Evolutionary conservation across 2,797 vertebrate species (phyloP).

Genomic region (Bothrops alternatus): DNA sequence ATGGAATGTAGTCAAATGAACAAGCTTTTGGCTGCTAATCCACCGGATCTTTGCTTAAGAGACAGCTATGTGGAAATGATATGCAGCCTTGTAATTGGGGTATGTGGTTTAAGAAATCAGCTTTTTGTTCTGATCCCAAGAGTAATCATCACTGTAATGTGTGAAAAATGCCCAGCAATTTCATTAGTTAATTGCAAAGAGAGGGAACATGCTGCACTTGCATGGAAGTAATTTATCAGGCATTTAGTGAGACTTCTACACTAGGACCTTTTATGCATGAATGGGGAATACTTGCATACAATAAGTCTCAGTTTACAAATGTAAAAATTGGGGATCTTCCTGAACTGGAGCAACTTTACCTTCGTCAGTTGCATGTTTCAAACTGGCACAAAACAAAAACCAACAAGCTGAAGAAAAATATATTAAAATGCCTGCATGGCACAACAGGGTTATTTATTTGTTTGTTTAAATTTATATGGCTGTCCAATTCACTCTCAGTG

Average conservation of each 20-base stretch:
- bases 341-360: background rate
- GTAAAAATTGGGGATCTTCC: background rate
- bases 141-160: background rate
- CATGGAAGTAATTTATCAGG: background rate
- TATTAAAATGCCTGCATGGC: background rate
- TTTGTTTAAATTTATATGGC: background rate
- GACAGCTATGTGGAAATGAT: background rate
- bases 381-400: background rate
- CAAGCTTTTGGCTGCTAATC: constrained; percentile 7
- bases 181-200: background rate
- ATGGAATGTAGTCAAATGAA: constrained; percentile 14
- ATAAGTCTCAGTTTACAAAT: background rate
- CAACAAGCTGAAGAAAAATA: background rate
- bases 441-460: background rate
- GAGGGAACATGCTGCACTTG: background rate
- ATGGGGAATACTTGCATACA: background rate
- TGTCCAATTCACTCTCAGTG: background rate
- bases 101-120: background rate
- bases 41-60: background rate
- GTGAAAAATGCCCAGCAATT: background rate
- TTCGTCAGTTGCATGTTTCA: background rate
- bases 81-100: background rate
- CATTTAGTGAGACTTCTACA: background rate
- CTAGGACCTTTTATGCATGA: background rate
- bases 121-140: background rate